These are phyloP conservation scores for Drosophila hamatofila DNA, from an alignment of 2,888 invertebrate species.

Conservation along the genomic window DNA sequence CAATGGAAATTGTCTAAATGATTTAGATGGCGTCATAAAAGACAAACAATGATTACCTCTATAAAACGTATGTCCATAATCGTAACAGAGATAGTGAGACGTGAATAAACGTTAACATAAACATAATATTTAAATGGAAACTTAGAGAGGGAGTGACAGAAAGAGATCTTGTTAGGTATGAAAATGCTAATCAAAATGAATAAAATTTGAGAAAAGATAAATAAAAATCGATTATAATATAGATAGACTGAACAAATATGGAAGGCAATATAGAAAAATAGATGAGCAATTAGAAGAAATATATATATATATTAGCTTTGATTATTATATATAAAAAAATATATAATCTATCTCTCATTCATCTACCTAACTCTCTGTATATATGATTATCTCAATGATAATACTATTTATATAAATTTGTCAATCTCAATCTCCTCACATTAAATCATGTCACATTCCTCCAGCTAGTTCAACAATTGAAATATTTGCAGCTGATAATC, in stretches of 20 bases:
- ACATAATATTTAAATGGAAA: slow-evolving; percentile 1
- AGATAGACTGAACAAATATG: neutral
- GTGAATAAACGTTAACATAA: slow-evolving; percentile 3
- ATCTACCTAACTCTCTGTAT: no score
- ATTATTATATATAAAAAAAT: no score
- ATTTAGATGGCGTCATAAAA: slow-evolving; percentile 42
- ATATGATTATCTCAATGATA: no score
- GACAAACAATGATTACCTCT: slow-evolving; percentile 11
- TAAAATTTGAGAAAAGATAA: neutral
- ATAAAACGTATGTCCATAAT: slow-evolving; percentile 14
- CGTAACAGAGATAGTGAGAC: slow-evolving; percentile 2
- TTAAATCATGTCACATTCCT: neutral
- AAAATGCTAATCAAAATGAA: neutral
- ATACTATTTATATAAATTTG: neutral
- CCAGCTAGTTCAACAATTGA: slow-evolving; percentile 13
- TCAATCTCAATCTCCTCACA: no score
- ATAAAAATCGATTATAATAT: neutral
- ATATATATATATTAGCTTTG: no score
- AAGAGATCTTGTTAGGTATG: neutral
- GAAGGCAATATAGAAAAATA: neutral
- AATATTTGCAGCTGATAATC: slow-evolving; percentile 3
- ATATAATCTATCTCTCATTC: neutral
- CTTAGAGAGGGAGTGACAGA: neutral
- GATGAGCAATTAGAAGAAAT: neutral
- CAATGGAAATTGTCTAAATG: slow-evolving; percentile 24